phyloP scores from a whole-genome alignment of 2,888 invertebrate genomes.

The Campoplex nolae region DNA sequence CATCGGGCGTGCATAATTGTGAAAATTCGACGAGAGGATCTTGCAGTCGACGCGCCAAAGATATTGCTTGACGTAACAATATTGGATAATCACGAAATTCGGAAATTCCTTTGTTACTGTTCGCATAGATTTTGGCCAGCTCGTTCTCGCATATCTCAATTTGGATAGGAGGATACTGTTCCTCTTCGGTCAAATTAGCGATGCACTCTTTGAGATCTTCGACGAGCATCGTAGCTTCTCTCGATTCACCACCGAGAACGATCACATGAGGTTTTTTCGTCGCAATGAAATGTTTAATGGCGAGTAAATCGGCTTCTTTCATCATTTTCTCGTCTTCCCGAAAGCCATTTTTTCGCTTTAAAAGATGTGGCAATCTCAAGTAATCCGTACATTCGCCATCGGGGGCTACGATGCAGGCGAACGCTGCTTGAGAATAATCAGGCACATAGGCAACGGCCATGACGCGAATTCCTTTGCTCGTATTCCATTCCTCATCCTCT shows the following conservation, averaged over 20 bases:
- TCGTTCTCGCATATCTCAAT: slow-evolving; percentile 97
- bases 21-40: slow-evolving; percentile 98
- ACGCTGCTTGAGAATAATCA: slow-evolving; percentile 92
- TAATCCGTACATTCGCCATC: slow-evolving; percentile 97
- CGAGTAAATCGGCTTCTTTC: slow-evolving; percentile 88
- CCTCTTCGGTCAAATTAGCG: slow-evolving; percentile 90
- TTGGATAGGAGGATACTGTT: slow-evolving; percentile 93
- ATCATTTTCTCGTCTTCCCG: slow-evolving; percentile 88
- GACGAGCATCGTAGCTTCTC: slow-evolving; percentile 92
- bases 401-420: slow-evolving; percentile 92
- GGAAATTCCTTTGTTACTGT: slow-evolving; percentile 93
- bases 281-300: slow-evolving; percentile 91
- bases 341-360: slow-evolving; percentile 91
- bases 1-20: slow-evolving; percentile 96
- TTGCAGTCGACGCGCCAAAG: slow-evolving; percentile 94
- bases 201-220: slow-evolving; percentile 91
- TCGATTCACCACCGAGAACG: slow-evolving; percentile 94
- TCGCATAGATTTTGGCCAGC: slow-evolving; percentile 95
- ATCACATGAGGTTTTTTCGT: slow-evolving; percentile 96
- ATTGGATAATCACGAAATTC: slow-evolving; percentile 97
- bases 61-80: slow-evolving; percentile 94
- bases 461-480: slow-evolving; percentile 91
- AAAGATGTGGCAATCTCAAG: slow-evolving; percentile 92
- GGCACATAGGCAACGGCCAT: slow-evolving; percentile 94
- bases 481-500: slow-evolving; percentile 96